These are phyloP conservation scores for Athripsodes cinereus DNA, from an alignment of 2,888 invertebrate genomes.

Conservation along the genomic window DNA sequence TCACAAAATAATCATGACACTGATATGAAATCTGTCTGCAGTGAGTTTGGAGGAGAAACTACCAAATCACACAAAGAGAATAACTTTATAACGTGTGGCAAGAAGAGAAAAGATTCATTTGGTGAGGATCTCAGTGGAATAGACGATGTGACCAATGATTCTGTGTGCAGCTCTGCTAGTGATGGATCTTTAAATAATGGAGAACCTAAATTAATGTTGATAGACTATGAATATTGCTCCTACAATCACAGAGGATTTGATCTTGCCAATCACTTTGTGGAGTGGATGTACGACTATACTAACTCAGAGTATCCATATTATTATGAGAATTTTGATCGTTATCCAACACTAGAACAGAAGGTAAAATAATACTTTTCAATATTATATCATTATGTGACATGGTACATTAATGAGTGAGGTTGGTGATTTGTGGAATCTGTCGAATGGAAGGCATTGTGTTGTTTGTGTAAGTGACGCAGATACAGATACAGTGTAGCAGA, in stretches of 20 bases:
- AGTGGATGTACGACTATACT: conserved; percentile 88
- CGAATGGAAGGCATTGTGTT: too few relatives aligned
- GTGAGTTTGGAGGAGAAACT: conserved; percentile 23
- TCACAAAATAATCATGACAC: conserved; percentile 6
- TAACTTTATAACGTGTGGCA: conserved; percentile 21
- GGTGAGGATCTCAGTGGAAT: conserved; percentile 27
- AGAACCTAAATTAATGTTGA: conserved; percentile 65
- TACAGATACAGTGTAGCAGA: too few relatives aligned
- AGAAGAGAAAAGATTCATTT: conserved; percentile 1
- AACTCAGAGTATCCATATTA: conserved; percentile 72
- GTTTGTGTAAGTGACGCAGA: too few relatives aligned
- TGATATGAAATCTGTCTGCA: neutral
- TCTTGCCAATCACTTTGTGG: conserved; percentile 90
- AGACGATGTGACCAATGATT: conserved; percentile 41
- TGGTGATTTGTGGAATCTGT: too few relatives aligned
- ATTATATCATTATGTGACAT: too few relatives aligned
- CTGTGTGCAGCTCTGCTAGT: conserved; percentile 36
- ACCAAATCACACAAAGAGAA: conserved; percentile 29
- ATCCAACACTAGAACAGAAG: conserved; percentile 76
- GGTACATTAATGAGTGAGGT: too few relatives aligned
- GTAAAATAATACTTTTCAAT: conserved; percentile 39
- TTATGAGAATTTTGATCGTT: conserved; percentile 57
- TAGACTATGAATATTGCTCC: conserved; percentile 93
- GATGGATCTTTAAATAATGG: conserved; percentile 35
- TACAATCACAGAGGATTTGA: conserved; percentile 93